These are phyloP conservation scores for Esox niger DNA, from an alignment of 2,113 vertebrate genomes.

Conservation along the genomic window DNA sequence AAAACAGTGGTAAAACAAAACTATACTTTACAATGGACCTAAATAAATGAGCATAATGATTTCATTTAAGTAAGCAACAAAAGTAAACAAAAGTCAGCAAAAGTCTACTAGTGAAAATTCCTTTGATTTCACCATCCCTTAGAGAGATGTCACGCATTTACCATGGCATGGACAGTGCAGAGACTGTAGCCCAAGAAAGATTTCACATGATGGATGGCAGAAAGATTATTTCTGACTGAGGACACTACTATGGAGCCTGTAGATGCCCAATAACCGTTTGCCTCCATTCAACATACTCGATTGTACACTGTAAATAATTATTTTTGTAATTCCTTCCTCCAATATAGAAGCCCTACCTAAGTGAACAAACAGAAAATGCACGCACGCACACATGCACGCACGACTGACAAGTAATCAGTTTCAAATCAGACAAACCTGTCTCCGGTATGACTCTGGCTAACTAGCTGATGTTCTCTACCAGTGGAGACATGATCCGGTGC, in stretches of 20 bases:
- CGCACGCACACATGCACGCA: neutral
- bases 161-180: neutral
- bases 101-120: neutral
- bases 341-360: neutral
- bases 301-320: slow-evolving; percentile 1
- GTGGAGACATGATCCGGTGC: neutral
- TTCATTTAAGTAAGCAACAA: no score
- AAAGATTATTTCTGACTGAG: neutral
- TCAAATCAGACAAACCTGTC: neutral
- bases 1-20: neutral
- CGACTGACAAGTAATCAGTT: neutral
- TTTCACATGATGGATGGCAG: neutral
- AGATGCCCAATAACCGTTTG: neutral
- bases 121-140: neutral
- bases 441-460: neutral
- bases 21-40: neutral
- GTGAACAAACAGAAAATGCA: neutral
- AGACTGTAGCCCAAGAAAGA: slow-evolving; percentile 1
- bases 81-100: no score
- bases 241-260: slow-evolving; percentile 4
- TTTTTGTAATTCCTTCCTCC: neutral
- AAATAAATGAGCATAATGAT: neutral
- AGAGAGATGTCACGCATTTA: slow-evolving; percentile 2
- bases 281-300: neutral
- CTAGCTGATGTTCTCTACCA: neutral